Base-by-base conservation (phyloP, 2,113 vertebrate species). In the Podarcis cretensis region DNA sequence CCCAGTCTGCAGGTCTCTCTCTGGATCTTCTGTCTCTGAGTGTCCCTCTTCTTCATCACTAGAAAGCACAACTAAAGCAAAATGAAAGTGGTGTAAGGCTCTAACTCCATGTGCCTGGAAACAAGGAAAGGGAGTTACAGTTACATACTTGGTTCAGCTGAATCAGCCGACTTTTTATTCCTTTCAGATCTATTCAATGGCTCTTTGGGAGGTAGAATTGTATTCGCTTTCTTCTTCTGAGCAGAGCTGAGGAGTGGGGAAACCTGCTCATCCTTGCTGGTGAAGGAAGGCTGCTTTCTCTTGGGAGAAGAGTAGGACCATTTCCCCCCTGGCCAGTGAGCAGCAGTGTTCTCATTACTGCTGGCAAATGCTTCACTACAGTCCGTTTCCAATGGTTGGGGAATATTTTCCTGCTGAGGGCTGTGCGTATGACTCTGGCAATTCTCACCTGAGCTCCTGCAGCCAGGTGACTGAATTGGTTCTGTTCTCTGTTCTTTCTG, bases 11-110 rank as follows among this genome's bases (percentile, higher is more conserved):
- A 94, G 92, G 81, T 93, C 86, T 43, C 88, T 18, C 81, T 94
- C 92, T 90, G 90, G 77, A 89, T 57, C 32, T 79, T 93, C 88
- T 76, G 87, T 59, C 85, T 96, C 94, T 91, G 84, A 65, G 54
- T 89, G 65, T 66, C 84, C 95, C 93, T 97, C 97, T 86, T 98
- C 97, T 91, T 98, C 97, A 91, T 98, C 97, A 91, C 97, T 98
- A 81, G 97, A 98, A 94, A 98, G 96, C 35, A 97, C 90, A 94
- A 98, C 97, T 98, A 77, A 94, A 96, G 74, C 84, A 21, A 57
- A 88, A 90, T 81, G 90, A 82, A 89, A 85, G 23, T 32, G 71
- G 37, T 35, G 66, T 18, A 85, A 74, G 0, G 8, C 1, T 6
- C 40, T 59, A 48, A 16, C 48, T 59, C 20, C n/a, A 3, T 80